Evolutionary conservation across 2,797 vertebrate genomes (phyloP).

Genomic region (Siniperca scherzeri): DNA sequence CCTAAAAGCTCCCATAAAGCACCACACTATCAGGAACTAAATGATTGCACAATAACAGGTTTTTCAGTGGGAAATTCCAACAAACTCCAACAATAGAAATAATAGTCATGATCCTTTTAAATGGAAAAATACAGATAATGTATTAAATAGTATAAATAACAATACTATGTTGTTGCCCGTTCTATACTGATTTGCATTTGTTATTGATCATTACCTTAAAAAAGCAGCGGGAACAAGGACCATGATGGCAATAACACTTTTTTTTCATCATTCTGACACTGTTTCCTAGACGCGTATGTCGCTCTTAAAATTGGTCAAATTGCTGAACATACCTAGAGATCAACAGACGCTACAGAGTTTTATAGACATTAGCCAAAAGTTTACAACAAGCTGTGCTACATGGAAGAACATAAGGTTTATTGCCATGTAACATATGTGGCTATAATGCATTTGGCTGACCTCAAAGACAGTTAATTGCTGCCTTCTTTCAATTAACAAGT

Average conservation of each 20-base stretch:
- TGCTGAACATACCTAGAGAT: background rate
- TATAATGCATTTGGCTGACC: conserved; percentile 5
- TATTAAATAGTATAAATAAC: background rate
- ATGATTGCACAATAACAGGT: background rate
- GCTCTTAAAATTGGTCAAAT: background rate
- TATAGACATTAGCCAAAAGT: background rate
- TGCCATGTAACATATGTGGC: background rate
- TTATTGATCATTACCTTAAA: background rate
- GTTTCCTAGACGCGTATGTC: background rate
- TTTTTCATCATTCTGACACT: no score
- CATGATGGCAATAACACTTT: no score
- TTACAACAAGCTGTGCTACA: background rate
- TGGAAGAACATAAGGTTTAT: conserved; percentile 8
- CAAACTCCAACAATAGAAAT: background rate
- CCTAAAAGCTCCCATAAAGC: background rate
- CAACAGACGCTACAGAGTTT: background rate
- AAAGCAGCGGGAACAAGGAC: background rate
- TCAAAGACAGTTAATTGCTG: conserved; percentile 39
- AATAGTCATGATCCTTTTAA: background rate
- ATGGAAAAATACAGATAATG: background rate
- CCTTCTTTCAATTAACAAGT: conserved; percentile 53
- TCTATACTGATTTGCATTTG: background rate
- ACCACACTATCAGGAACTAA: background rate
- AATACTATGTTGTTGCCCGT: background rate
- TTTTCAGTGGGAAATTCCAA: conserved; percentile 6